These are phyloP conservation scores for Oreochromis aureus DNA, from an alignment of 2,113 vertebrate species.

Conservation along the genomic window DNA sequence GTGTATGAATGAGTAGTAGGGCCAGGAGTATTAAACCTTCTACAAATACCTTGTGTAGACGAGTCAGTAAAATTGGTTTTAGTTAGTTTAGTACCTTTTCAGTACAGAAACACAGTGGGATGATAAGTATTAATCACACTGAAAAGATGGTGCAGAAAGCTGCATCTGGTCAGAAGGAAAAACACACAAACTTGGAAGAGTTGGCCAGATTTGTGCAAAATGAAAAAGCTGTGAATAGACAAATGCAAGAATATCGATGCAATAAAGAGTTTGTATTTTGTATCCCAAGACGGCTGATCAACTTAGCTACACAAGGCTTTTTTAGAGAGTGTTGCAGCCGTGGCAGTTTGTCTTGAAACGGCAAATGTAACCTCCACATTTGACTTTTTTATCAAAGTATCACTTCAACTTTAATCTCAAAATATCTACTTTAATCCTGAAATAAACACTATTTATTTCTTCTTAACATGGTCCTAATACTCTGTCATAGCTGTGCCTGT, in stretches of 20 bases:
- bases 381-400: not conserved
- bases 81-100: not conserved
- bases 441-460: not conserved
- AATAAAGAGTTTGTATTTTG: not conserved
- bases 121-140: not conserved
- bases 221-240: not conserved
- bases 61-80: not conserved
- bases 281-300: not conserved
- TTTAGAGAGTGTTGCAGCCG: not conserved
- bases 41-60: not conserved
- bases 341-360: not conserved
- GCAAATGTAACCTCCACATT: not conserved
- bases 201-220: not conserved
- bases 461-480: not conserved
- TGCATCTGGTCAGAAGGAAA: not conserved
- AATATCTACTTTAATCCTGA: not conserved
- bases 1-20: not conserved
- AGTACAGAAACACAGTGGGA: not conserved
- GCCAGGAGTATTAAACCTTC: not conserved
- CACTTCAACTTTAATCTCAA: not conserved
- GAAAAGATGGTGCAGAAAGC: not conserved
- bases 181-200: not conserved
- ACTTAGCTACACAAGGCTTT: accelerated
- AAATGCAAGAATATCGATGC: not conserved
- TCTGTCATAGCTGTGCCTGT: not conserved